Base-by-base conservation (phyloP, 2,113 vertebrate genomes). In the Irena cyanogastra region DNA sequence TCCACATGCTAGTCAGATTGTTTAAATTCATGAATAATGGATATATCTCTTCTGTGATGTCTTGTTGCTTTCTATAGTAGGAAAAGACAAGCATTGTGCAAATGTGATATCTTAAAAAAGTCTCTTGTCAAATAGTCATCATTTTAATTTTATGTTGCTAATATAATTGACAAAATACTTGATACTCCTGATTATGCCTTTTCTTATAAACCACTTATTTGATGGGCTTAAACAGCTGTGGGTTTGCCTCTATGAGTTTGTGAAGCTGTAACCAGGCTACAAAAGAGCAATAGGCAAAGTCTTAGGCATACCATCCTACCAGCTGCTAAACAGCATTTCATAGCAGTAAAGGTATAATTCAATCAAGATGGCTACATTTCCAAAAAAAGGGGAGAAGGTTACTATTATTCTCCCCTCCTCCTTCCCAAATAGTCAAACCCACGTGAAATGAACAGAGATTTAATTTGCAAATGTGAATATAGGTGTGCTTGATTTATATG, bases 21-120 rank as follows among this genome's bases (percentile, higher is more conserved):
- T 94, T 97, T 95, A 95, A 86, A 83, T 83, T 97, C 91, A 97
- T 97, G 92, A 98, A 97, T 98, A 97, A 98, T 97, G 83, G 86
- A 97, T 97, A 56, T 52, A 75, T 83, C 53, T 90, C 79, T 92
- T 95, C 96, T 92, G 89, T 91, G 65, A 95, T 90, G 44, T 95
- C 91, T 96, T 79, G 23, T 91, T 97, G 61, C 37, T 89, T 94
- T 93, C 93, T 76, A 10, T 44, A 66, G 33, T 63, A 54, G 53
- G 74, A 89, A 79, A 95, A 93, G 63, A 87, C 44, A 86, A 89
- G 56, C 31, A 63, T 95, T 97, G 97, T 97, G 93, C 90, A 96
- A 96, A 97, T 93, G 72, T 8, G 63, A 63, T 79, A 80, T 91
- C 93, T 94, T 93, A 37, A 94, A 89, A 97, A 88, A 94, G 89